phyloP scores from a whole-genome alignment of 2,797 vertebrate genomes.

The Pseudochirops corinnae region DNA sequence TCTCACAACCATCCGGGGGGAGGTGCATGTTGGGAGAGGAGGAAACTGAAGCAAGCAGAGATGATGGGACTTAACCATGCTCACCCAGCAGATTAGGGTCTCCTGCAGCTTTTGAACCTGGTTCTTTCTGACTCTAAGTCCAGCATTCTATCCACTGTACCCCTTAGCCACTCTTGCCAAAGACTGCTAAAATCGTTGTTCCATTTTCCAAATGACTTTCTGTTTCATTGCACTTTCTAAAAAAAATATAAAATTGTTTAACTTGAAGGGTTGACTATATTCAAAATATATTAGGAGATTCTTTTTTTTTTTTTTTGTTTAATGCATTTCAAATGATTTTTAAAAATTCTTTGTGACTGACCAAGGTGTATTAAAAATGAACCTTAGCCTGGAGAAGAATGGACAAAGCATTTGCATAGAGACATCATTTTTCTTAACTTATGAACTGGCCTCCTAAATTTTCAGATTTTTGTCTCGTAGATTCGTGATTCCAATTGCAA shows the following conservation, averaged over 20 bases:
- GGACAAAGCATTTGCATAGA: background rate
- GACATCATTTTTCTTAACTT: constrained; percentile 43
- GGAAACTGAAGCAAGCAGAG: no score
- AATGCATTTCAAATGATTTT: background rate
- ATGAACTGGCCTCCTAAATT: background rate
- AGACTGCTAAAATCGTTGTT: background rate
- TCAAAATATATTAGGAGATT: background rate
- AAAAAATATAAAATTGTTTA: background rate
- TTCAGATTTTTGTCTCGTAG: constrained; percentile 84
- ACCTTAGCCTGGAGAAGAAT: background rate
- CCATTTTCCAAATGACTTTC: background rate
- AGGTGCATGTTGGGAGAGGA: no score
- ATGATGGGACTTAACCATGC: no score
- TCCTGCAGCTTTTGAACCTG: no score
- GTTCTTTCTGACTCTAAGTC: no score
- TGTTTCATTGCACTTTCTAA: background rate
- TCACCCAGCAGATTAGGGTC: no score
- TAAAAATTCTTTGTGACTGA: background rate
- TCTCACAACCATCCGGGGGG: no score
- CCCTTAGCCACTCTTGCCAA: no score
- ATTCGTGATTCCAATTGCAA: constrained; percentile 98
- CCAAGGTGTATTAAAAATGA: background rate
- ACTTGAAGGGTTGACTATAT: background rate
- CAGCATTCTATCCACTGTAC: no score
- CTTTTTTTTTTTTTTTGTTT: background rate